Evolutionary conservation across 1,140 invertebrate species (phyloP).

Genomic region (Drosophila chauvacae): DNA sequence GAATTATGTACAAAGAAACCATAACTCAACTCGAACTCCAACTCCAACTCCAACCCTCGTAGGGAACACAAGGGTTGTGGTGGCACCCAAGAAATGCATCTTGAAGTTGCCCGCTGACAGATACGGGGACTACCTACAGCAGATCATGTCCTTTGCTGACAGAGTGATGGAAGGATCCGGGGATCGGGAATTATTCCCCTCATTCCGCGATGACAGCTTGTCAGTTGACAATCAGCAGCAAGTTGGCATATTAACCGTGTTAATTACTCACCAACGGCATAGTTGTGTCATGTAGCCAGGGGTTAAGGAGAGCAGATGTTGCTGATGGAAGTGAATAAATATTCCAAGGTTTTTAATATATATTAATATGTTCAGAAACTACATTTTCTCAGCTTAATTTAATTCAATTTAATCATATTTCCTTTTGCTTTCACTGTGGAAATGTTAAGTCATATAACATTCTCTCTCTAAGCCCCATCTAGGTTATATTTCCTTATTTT

Average conservation of each 20-base stretch:
- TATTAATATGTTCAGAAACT: neutral
- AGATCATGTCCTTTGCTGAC: constrained; percentile 22
- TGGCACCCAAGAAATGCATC: constrained; percentile 20
- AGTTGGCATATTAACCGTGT: constrained; percentile 46
- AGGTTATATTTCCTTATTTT: constrained; percentile 16
- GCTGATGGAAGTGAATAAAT: neutral
- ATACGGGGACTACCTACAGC: constrained; percentile 47
- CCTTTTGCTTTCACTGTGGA: neutral
- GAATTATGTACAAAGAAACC: constrained; percentile 40
- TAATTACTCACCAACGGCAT: constrained; percentile 54
- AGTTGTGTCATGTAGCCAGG: constrained; percentile 31
- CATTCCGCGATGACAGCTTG: constrained; percentile 37
- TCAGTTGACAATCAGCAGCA: constrained; percentile 44
- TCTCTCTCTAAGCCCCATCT: neutral
- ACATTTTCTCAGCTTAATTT: neutral
- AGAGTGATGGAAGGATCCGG: constrained; percentile 25
- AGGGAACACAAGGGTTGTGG: constrained; percentile 17
- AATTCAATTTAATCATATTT: neutral
- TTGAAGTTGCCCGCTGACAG: constrained; percentile 50
- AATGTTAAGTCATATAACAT: neutral
- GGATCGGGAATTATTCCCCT: constrained; percentile 23
- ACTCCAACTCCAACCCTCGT: constrained; percentile 16
- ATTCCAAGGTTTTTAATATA: too few relatives aligned
- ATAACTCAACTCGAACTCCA: constrained; percentile 45
- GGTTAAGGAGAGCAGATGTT: constrained; percentile 43